Percentiles rank a stretch among this genome's conserved stretches.
Evolutionary conservation across 2,113 vertebrate species (phyloP).

Genomic region (Romanogobio albipinnatus): DNA sequence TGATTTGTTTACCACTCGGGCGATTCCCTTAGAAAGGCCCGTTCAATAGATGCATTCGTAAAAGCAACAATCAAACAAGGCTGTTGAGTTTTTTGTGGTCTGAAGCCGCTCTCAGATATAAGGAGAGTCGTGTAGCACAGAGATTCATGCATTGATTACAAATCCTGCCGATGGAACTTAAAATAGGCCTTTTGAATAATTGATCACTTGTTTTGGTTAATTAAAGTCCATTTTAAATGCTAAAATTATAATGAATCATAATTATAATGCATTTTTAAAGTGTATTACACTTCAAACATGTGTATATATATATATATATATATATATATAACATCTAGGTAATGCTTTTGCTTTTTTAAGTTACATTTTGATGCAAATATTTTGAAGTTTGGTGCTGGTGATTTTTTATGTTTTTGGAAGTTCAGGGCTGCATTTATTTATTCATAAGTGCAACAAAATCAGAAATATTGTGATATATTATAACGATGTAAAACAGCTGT

Average conservation of each 20-base stretch:
- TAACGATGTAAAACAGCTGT: neutral
- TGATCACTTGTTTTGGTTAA: neutral
- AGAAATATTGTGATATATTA: neutral
- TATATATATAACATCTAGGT: too few relatives aligned
- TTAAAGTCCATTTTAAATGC: neutral
- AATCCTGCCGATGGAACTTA: neutral
- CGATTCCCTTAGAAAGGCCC: neutral
- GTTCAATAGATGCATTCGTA: neutral
- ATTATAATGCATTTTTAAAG: too few relatives aligned
- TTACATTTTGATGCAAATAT: too few relatives aligned
- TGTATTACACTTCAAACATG: too few relatives aligned
- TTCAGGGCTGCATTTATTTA: neutral
- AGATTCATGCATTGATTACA: neutral
- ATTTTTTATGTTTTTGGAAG: neutral
- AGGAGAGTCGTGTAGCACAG: neutral
- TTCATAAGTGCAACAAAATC: neutral
- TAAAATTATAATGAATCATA: neutral
- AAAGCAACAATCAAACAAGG: conserved; percentile 1
- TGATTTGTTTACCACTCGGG: neutral
- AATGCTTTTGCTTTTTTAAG: too few relatives aligned
- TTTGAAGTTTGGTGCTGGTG: too few relatives aligned
- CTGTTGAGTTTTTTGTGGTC: neutral
- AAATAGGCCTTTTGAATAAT: neutral
- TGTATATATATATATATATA: too few relatives aligned
- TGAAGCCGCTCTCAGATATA: too few relatives aligned